Percentiles rank a stretch among this genome's conserved stretches.
phyloP scores from a whole-genome alignment of 2,888 invertebrate species.

The Ophraella communa region DNA sequence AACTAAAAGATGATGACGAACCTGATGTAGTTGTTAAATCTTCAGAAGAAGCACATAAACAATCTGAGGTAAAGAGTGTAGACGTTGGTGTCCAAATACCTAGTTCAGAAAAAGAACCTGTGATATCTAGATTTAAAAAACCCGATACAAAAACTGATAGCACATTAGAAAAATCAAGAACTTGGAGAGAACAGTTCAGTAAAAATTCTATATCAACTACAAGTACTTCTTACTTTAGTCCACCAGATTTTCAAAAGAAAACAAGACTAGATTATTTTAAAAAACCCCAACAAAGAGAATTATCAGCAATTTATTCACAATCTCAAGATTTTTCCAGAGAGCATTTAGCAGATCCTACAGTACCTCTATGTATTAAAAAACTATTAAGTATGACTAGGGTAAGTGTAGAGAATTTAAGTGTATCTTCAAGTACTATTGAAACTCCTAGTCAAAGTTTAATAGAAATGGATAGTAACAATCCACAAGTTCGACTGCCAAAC shows the following conservation, averaged over 20 bases:
- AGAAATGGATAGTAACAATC: slow-evolving; percentile 57
- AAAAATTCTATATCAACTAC: slow-evolving; percentile 50
- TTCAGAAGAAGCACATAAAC: neutral
- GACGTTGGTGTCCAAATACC: slow-evolving; percentile 18
- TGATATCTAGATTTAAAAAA: neutral
- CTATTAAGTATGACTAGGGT: slow-evolving; percentile 63
- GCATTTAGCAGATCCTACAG: slow-evolving; percentile 49
- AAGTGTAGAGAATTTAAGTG: slow-evolving; percentile 61
- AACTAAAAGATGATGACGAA: slow-evolving; percentile 49
- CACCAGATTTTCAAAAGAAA: slow-evolving; percentile 49
- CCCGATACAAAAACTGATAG: neutral
- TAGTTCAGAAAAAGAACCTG: neutral
- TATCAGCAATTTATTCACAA: slow-evolving; percentile 16
- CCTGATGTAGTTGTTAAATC: slow-evolving; percentile 43
- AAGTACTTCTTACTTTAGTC: slow-evolving; percentile 57
- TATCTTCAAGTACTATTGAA: slow-evolving; percentile 59
- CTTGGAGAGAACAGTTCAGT: slow-evolving; percentile 53
- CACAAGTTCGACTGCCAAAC: slow-evolving; percentile 11
- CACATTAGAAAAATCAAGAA: slow-evolving; percentile 32
- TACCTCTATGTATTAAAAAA: slow-evolving; percentile 61
- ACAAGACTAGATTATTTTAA: slow-evolving; percentile 35
- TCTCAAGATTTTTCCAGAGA: neutral
- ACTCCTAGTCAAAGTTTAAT: slow-evolving; percentile 62
- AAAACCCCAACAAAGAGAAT: slow-evolving; percentile 46
- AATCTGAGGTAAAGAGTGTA: neutral